These are phyloP conservation scores for Labia minor DNA, from an alignment of 2,888 invertebrate genomes.

Conservation along the genomic window DNA sequence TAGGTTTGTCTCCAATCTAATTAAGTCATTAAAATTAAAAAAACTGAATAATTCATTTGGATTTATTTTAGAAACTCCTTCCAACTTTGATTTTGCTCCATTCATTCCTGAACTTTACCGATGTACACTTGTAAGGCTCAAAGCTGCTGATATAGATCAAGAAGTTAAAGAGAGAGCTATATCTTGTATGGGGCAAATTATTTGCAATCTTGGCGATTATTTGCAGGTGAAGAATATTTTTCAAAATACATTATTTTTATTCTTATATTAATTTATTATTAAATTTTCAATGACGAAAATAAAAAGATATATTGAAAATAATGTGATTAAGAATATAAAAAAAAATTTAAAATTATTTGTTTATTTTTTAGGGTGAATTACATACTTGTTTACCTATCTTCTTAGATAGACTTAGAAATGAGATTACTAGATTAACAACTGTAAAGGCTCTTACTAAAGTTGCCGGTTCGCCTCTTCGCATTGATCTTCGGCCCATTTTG, in stretches of 20 bases:
- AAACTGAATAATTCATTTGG: not conserved
- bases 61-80: conserved; percentile 34
- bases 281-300: not conserved
- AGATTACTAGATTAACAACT: conserved; percentile 91
- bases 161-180: conserved; percentile 98
- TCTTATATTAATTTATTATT: not conserved
- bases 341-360: conserved; percentile 16
- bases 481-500: conserved; percentile 71
- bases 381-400: conserved; percentile 85
- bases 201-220: conserved; percentile 83
- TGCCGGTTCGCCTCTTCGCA: conserved; percentile 76
- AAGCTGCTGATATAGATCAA: conserved; percentile 95
- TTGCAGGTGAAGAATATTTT: too few relatives aligned
- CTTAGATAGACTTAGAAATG: conserved; percentile 87
- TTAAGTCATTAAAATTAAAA: not conserved
- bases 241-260: conserved; percentile 19
- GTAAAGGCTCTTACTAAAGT: conserved; percentile 93
- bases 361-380: conserved; percentile 50
- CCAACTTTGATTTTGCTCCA: conserved; percentile 61
- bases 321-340: not conserved
- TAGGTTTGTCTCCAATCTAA: conserved; percentile 42
- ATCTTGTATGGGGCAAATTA: conserved; percentile 89
- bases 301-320: too few relatives aligned
- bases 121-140: conserved; percentile 73
- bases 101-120: conserved; percentile 71